Conservation (phyloP, 2,113 vertebrate species). For the Spilogale gracilis region DNA sequence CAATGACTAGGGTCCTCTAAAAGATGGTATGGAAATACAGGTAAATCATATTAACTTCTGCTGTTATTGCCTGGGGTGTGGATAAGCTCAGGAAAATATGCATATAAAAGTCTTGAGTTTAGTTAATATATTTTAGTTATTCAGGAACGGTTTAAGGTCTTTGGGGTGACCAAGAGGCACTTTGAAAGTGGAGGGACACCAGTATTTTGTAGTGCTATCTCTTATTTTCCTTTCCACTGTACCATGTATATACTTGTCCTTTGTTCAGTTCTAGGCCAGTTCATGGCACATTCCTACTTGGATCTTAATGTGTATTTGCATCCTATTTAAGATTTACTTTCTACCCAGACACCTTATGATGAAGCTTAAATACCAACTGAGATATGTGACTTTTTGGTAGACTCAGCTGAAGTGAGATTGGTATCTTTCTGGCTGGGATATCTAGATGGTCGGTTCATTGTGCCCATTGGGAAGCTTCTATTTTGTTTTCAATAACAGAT, state of each 20-base stretch:
- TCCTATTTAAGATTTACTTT: background rate
- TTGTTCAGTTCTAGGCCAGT: background rate
- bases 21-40: background rate
- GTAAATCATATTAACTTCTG: background rate
- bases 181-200: background rate
- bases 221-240: background rate
- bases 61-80: background rate
- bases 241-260: background rate
- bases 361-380: background rate
- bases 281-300: background rate
- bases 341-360: background rate
- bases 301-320: background rate
- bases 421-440: background rate
- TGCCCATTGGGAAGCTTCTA: background rate
- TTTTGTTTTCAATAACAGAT: background rate
- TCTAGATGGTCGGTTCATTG: background rate
- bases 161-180: background rate
- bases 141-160: background rate
- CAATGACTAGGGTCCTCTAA: background rate
- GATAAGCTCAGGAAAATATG: background rate
- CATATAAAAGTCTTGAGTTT: background rate
- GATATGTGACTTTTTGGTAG: background rate
- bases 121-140: background rate
- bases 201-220: background rate
- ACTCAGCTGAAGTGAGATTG: background rate